phyloP scores from a whole-genome alignment of 2,888 invertebrate species.

The Troides helena region DNA sequence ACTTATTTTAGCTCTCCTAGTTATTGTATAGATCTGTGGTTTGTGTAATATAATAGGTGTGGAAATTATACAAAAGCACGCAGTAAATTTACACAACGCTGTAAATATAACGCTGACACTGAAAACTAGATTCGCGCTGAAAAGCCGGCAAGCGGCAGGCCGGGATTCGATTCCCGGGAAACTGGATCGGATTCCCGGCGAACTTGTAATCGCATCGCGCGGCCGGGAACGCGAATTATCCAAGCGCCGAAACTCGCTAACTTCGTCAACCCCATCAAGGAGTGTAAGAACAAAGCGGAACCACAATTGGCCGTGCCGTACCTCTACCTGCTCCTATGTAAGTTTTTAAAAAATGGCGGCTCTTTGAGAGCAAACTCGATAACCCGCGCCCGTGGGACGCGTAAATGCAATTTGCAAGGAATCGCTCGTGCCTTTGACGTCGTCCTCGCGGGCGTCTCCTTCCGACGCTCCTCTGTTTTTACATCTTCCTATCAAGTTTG shows the following conservation, averaged over 20 bases:
- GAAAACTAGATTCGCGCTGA: background rate
- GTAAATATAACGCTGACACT: too few relatives aligned
- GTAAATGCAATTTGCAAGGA: slow-evolving; percentile 75
- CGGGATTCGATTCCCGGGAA: slow-evolving; percentile 60
- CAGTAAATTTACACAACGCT: too few relatives aligned
- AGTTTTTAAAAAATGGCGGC: slow-evolving; percentile 76
- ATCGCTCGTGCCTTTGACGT: slow-evolving; percentile 76
- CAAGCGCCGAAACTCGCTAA: slow-evolving; percentile 72
- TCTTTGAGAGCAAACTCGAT: slow-evolving; percentile 76
- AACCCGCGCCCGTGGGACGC: slow-evolving; percentile 74
- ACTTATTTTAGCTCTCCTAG: too few relatives aligned
- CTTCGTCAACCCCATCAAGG: slow-evolving; percentile 76
- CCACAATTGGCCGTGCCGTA: slow-evolving; percentile 71
- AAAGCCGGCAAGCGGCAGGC: slow-evolving; percentile 48
- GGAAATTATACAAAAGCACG: too few relatives aligned
- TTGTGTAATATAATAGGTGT: too few relatives aligned
- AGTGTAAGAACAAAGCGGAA: slow-evolving; percentile 75
- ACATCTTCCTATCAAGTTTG: slow-evolving; percentile 5
- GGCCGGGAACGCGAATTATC: slow-evolving; percentile 76
- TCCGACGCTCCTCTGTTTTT: slow-evolving; percentile 48
- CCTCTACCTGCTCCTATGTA: slow-evolving; percentile 67
- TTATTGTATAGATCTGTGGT: too few relatives aligned
- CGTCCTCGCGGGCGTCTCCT: slow-evolving; percentile 51
- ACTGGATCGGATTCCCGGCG: slow-evolving; percentile 66
- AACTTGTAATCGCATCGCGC: slow-evolving; percentile 73